Percentiles rank a stretch among this genome's conserved stretches.
Conservation (phyloP, 2,888 invertebrate genomes). For the Drosophila hamatofila region DNA sequence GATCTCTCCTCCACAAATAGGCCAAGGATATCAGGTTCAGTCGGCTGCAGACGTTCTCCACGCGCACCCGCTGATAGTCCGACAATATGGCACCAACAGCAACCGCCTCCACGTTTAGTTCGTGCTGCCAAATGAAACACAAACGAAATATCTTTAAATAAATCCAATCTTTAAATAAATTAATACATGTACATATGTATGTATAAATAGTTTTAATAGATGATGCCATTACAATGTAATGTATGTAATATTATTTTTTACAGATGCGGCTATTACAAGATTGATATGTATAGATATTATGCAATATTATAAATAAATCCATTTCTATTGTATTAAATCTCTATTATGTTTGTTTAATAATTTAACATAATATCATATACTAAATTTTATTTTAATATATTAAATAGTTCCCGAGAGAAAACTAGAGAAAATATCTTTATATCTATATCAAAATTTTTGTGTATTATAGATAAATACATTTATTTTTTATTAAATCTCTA, state of each 20-base stretch:
- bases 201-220: not conserved
- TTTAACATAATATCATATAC: not conserved
- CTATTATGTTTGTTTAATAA: not conserved
- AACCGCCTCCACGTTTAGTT: slow-evolving; percentile 94
- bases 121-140: slow-evolving; percentile 82
- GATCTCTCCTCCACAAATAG: slow-evolving; percentile 98
- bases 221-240: not conserved
- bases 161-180: not conserved
- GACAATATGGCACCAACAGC: slow-evolving; percentile 99
- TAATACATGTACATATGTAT: not conserved
- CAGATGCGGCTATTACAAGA: not conserved
- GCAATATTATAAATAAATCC: not conserved
- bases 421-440: too few relatives aligned
- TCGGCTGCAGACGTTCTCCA: slow-evolving; percentile 98
- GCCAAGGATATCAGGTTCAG: slow-evolving; percentile 95
- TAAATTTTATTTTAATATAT: not conserved
- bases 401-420: not conserved
- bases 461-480: not conserved
- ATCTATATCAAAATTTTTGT: too few relatives aligned
- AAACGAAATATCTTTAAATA: slow-evolving; percentile 1
- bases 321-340: too few relatives aligned
- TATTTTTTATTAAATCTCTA: too few relatives aligned
- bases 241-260: not conserved
- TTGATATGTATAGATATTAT: not conserved
- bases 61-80: slow-evolving; percentile 98